A percentile compares a stretch with the other conserved stretches of the same genome.
phyloP scores from a whole-genome alignment of 2,888 invertebrate genomes.

The Ellobium chinense region DNA sequence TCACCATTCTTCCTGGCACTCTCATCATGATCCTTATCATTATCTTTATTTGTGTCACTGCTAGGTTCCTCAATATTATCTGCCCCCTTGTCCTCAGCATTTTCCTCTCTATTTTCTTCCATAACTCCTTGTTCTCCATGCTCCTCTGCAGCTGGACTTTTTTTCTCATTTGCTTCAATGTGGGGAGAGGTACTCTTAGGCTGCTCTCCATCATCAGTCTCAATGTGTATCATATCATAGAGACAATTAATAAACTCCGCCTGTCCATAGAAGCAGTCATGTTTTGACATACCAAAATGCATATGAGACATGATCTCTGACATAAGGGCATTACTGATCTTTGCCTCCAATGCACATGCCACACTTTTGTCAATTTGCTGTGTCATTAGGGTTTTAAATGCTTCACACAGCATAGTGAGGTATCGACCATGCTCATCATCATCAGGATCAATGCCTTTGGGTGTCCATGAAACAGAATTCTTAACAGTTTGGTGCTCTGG shows the following conservation, averaged over 20 bases:
- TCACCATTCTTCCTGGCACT: slow-evolving; percentile 12
- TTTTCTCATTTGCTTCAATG: no score
- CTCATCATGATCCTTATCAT: slow-evolving; percentile 22
- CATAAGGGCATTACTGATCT: not conserved
- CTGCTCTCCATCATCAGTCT: not conserved
- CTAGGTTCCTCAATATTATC: not conserved
- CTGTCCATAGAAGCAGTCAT: slow-evolving; percentile 29
- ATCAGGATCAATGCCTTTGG: slow-evolving; percentile 50
- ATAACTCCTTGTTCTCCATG: slow-evolving; percentile 21
- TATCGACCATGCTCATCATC: slow-evolving; percentile 56
- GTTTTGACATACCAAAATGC: not conserved
- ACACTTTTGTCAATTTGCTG: slow-evolving; percentile 57
- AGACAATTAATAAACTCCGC: not conserved
- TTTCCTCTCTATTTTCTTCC: slow-evolving; percentile 32
- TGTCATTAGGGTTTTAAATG: slow-evolving; percentile 57
- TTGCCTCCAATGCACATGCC: slow-evolving; percentile 17
- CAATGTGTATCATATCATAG: not conserved
- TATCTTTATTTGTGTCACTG: not conserved
- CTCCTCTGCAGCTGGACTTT: not conserved
- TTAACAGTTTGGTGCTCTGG: slow-evolving; percentile 51
- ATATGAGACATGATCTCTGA: not conserved
- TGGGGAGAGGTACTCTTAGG: no score
- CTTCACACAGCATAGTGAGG: slow-evolving; percentile 56
- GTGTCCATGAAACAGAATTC: slow-evolving; percentile 60
- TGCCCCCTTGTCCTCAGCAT: not conserved